Evolutionary conservation across 2,888 invertebrate species (phyloP).

Genomic region (Therioaphis trifolii): DNA sequence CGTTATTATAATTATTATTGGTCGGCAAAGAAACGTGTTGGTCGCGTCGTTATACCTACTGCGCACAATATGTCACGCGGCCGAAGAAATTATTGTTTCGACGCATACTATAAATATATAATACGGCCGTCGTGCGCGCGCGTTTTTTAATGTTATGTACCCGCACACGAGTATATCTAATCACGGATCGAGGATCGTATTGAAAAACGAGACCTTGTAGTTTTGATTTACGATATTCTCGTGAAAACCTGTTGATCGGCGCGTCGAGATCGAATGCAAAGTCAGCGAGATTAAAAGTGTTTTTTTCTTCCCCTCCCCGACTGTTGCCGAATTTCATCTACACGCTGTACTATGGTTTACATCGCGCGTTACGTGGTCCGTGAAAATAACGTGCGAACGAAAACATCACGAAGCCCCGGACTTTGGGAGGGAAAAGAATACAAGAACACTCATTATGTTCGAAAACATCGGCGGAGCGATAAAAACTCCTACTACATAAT

Average conservation of each 20-base stretch:
- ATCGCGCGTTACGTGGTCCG: no score
- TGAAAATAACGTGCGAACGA: no score
- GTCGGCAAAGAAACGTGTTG: not conserved
- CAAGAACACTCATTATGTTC: no score
- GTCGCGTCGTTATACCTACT: not conserved
- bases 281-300: not conserved
- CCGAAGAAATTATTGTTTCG: not conserved
- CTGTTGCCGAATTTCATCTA: no score
- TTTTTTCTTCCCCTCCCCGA: no score
- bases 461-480: no score
- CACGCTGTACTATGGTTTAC: no score
- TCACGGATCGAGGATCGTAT: not conserved
- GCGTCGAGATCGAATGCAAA: not conserved
- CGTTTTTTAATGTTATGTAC: no score
- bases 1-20: no score
- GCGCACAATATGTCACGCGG: not conserved
- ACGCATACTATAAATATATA: no score
- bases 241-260: not conserved
- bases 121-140: not conserved
- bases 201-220: constrained; percentile 2
- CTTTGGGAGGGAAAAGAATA: no score
- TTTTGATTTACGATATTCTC: not conserved
- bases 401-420: no score
- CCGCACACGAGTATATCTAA: not conserved
- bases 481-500: not conserved